phyloP scores from a whole-genome alignment of 2,797 vertebrate species.

The Borostomias antarcticus region DNA sequence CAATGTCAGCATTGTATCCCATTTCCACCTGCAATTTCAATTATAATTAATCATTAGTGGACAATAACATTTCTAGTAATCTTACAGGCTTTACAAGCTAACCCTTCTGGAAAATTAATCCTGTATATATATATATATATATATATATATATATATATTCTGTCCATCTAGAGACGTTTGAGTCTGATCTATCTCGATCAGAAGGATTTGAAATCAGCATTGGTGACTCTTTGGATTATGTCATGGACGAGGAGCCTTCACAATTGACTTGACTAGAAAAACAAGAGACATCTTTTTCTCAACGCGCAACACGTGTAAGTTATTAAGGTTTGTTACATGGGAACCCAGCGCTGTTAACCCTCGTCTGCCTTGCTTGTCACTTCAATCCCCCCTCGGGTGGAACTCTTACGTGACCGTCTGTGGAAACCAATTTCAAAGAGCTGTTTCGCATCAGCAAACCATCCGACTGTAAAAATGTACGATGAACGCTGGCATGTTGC shows the following conservation, averaged over 20 bases:
- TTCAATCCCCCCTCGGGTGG: not conserved
- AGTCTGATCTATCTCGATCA: not conserved
- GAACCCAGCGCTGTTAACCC: conserved; percentile 10
- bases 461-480: conserved; percentile 30
- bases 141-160: too few relatives aligned
- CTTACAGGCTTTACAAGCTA: too few relatives aligned
- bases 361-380: not conserved
- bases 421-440: conserved; percentile 23
- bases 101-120: too few relatives aligned
- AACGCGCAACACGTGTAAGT: conserved; percentile 14
- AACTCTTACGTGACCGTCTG: conserved; percentile 27
- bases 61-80: too few relatives aligned
- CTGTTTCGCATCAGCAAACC: conserved; percentile 24
- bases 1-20: conserved; percentile 35
- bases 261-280: conserved; percentile 12
- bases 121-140: not conserved
- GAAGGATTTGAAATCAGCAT: not conserved
- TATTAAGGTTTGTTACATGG: conserved; percentile 15
- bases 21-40: too few relatives aligned
- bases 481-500: conserved; percentile 23
- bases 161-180: not conserved
- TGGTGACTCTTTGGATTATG: not conserved
- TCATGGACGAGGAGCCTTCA: conserved; percentile 5
- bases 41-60: too few relatives aligned
- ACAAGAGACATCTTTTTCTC: conserved; percentile 17